Base-by-base conservation (phyloP, 1,140 invertebrate genomes). In the Diorhabda sublineata region DNA sequence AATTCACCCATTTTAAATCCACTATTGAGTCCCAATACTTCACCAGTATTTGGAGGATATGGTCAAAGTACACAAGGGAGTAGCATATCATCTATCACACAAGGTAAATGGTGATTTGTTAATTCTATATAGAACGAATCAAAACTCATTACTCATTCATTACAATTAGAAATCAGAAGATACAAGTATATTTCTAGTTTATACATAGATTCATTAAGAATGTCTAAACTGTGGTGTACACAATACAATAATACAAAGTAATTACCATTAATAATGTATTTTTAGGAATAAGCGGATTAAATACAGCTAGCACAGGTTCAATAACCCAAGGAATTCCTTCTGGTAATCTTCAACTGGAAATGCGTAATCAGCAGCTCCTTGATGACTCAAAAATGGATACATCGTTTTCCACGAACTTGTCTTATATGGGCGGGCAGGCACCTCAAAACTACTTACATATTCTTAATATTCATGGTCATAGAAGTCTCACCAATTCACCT, bases 241-340 rank as follows among this genome's bases (percentile, higher is more conserved):
- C 26, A 26, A 26, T 26, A 26, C 26, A 26, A 26, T 26, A 26
- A 26, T 26, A 26, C 26, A 26, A 26, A 26, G 26, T 26, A 26
- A 26, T 26, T 26, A 26, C 26, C 26, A 1, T 26, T 26, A 26
- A 26, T 26, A 52, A 52, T 52, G 6, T 8, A 3, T 52, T 52
- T 73, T 43, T 52, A 76, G 86, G 87, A 41, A 84, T 89, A 7
- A 88, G 87, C 58, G 87, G 84, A 58, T 74, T 88, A 7, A 87
- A 87, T 73, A 88, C 87, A 1, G 80, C 82, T 4, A 84, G 85
- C 4, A 87, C 89, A 26, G 89, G 88, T 52, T 91, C 90, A n/a
- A 92, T 92, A 52, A 91, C 90, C 0, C 85, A 91, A 76, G 91
- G 91, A 71, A 90, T 85, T 2, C 86, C 87, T 0, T 86, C 71